These are phyloP conservation scores for Malacoctenus gilli DNA, from an alignment of 2,797 vertebrate genomes.

Conservation along the genomic window DNA sequence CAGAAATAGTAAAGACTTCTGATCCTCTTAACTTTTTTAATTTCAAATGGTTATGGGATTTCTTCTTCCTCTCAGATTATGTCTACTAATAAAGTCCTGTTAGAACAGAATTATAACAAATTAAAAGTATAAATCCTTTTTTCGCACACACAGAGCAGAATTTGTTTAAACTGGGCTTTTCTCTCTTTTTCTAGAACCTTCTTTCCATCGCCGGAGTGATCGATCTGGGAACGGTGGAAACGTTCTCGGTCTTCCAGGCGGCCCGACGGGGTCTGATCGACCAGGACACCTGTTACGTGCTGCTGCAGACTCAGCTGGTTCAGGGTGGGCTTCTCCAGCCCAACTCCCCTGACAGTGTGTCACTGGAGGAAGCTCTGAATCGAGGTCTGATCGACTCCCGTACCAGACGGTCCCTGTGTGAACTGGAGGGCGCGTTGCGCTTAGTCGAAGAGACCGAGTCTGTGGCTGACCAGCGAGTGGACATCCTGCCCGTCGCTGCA, in stretches of 20 bases:
- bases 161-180: slow-evolving; percentile 23
- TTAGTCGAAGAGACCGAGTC: slow-evolving; percentile 61
- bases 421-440: slow-evolving; percentile 79
- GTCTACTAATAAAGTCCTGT: slow-evolving; percentile 17
- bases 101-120: neutral
- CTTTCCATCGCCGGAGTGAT: slow-evolving; percentile 91
- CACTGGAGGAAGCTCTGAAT: slow-evolving; percentile 84
- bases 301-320: slow-evolving; percentile 91
- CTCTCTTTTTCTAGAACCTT: slow-evolving; percentile 79
- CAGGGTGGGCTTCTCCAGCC: slow-evolving; percentile 87
- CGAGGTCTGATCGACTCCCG: slow-evolving; percentile 83
- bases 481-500: slow-evolving; percentile 74
- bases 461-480: slow-evolving; percentile 49
- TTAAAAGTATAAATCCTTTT: neutral
- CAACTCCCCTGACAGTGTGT: slow-evolving; percentile 78
- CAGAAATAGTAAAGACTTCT: neutral
- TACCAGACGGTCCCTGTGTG: slow-evolving; percentile 77
- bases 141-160: too few relatives aligned
- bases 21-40: neutral
- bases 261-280: slow-evolving; percentile 94
- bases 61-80: slow-evolving; percentile 39
- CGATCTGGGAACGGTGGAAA: slow-evolving; percentile 94
- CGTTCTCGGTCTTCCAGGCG: slow-evolving; percentile 90
- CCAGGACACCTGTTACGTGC: slow-evolving; percentile 88
- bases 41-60: slow-evolving; percentile 45